Conservation (phyloP, 2,888 invertebrate species). For the Papilio gigon region DNA sequence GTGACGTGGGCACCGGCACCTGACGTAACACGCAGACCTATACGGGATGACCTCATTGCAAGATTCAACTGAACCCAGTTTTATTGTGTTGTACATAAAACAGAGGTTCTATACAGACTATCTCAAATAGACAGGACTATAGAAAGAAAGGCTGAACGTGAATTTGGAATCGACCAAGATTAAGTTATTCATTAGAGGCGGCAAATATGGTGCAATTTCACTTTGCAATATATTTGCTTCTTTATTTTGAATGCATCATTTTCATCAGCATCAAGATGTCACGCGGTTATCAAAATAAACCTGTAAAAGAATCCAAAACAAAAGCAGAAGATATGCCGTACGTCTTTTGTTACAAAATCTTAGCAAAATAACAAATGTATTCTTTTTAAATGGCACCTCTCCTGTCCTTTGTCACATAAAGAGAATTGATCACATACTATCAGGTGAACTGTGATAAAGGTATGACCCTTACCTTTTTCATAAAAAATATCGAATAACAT, state of each 20-base stretch:
- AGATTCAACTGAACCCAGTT: slow-evolving; percentile 61
- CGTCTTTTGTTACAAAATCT: too few species aligned
- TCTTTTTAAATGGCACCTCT: background rate
- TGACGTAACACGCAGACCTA: slow-evolving; percentile 67
- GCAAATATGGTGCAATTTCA: too few species aligned
- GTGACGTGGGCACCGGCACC: slow-evolving; percentile 66
- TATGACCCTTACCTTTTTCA: background rate
- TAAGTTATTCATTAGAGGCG: too few species aligned
- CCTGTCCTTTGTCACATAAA: background rate
- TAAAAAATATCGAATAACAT: slow-evolving; percentile 2
- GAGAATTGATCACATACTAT: background rate
- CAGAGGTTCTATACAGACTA: slow-evolving; percentile 27
- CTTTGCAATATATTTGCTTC: too few species aligned
- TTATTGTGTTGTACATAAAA: slow-evolving; percentile 51
- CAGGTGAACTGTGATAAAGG: slow-evolving; percentile 1
- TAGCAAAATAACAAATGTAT: background rate
- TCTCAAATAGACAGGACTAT: background rate
- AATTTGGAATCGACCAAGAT: too few species aligned
- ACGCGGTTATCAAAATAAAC: too few species aligned
- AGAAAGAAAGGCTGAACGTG: too few species aligned
- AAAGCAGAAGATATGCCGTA: too few species aligned
- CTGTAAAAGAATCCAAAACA: too few species aligned
- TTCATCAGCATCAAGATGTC: too few species aligned
- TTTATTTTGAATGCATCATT: too few species aligned
- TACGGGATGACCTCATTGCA: slow-evolving; percentile 57